phyloP scores from a whole-genome alignment of 2,888 invertebrate species.

The Saturnia japonica region DNA sequence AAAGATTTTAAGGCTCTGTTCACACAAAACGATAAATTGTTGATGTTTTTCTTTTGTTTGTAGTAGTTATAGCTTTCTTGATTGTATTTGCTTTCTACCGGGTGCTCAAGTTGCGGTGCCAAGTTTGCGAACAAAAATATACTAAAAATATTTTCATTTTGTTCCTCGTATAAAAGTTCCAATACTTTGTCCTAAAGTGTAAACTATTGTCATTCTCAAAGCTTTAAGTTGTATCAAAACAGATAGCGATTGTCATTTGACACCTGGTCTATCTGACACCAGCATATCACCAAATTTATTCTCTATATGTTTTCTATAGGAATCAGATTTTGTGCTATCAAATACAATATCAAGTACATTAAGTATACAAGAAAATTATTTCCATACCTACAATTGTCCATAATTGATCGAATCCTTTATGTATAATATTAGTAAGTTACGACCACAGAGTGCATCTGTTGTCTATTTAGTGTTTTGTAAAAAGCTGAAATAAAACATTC shows the following conservation, averaged over 20 bases:
- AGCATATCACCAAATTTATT: constrained; percentile 1
- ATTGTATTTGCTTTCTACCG: not conserved
- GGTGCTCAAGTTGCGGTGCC: not conserved
- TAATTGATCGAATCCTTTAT: not conserved
- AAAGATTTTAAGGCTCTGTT: no score
- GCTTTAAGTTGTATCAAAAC: constrained; percentile 32
- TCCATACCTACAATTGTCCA: not conserved
- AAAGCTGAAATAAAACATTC: not conserved
- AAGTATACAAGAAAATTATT: no score
- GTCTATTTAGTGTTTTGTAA: not conserved
- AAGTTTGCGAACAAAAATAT: not conserved
- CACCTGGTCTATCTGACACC: constrained; percentile 54
- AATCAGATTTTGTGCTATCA: not conserved
- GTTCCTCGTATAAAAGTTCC: not conserved
- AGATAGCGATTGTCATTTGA: constrained; percentile 46
- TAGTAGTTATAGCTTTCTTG: not conserved
- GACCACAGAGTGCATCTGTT: not conserved
- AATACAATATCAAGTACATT: no score
- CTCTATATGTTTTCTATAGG: not conserved
- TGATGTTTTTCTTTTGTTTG: not conserved
- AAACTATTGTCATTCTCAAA: constrained; percentile 32
- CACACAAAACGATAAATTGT: no score
- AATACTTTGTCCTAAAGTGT: constrained; percentile 34
- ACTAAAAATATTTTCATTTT: not conserved
- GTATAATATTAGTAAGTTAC: not conserved